A percentile compares a stretch with the other conserved stretches of the same genome.
Evolutionary conservation across 2,797 vertebrate genomes (phyloP).

Genomic region (Xenopus petersii): DNA sequence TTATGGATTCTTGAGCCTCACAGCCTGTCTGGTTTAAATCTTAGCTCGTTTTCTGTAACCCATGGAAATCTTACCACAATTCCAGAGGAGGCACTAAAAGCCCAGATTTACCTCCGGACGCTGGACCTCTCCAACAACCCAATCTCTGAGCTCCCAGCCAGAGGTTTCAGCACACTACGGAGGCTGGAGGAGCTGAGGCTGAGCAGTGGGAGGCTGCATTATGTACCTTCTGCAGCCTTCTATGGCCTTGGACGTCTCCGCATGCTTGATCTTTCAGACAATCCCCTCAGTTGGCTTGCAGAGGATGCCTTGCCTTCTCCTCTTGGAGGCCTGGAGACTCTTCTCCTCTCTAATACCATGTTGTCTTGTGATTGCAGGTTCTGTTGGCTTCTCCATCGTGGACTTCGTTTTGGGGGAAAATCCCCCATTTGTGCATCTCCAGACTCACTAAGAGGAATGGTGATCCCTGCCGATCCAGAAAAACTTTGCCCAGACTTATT

Average conservation of each 20-base stretch:
- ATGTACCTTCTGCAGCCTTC: constrained; percentile 78
- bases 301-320: constrained; percentile 78
- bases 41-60: constrained; percentile 79
- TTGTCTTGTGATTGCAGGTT: constrained; percentile 86
- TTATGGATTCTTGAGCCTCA: constrained; percentile 72
- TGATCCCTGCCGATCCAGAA: constrained; percentile 74
- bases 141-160: constrained; percentile 67
- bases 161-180: constrained; percentile 69
- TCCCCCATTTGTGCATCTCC: constrained; percentile 78
- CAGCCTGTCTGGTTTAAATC: constrained; percentile 80
- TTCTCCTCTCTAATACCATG: constrained; percentile 82
- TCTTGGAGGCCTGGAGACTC: constrained; percentile 75
- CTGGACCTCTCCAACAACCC: constrained; percentile 89
- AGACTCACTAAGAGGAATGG: constrained; percentile 67
- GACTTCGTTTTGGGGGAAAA: constrained; percentile 74
- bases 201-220: constrained; percentile 71
- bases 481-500: constrained; percentile 33
- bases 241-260: constrained; percentile 75
- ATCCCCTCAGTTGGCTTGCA: constrained; percentile 79
- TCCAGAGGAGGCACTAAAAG: constrained; percentile 75
- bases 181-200: constrained; percentile 83
- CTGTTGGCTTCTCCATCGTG: constrained; percentile 80
- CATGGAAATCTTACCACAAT: constrained; percentile 76
- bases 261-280: constrained; percentile 81
- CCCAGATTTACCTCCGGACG: constrained; percentile 74